Base-by-base conservation (phyloP, 2,888 invertebrate genomes). In the Acrobasis suavella region DNA sequence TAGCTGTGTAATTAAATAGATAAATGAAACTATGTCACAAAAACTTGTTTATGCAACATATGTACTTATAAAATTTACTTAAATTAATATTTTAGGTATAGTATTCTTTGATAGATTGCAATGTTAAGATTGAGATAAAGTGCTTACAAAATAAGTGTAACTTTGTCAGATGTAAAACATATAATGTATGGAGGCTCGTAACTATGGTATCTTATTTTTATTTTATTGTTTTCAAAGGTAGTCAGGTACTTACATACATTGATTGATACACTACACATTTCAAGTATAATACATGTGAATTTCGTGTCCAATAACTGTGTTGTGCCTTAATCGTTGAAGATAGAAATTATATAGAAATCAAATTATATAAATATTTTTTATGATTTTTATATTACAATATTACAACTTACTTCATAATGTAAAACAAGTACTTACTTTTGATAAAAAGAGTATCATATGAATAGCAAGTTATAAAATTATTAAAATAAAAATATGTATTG, bases 261-360 rank as follows among this genome's bases (percentile, higher is more conserved):
- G 46, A 12, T 46, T 32, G 6, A 46, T 46, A 46, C 46, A n/a
- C 46, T 46, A 46, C 46, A n/a, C 46, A 46, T 46, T 46, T n/a
- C 46, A 46, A 22, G 22, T 22, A 12, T 12, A 6, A 7, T 14
- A 42, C 1, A 42, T 42, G 14, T 10, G 5, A 42, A 42, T 42
- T 42, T 10, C 10, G 46, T 46, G 46, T 46, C 46, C 46, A n/a
- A 46, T 46, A 51, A 51, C 22, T 17, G 10, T 17, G 22, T 50
- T 50, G 50, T 17, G 50, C 50, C 50, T 52, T 32, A 52, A 32
- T 2, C 17, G 9, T 32, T 52, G n/a, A 52, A 52, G 52, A 32
- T 37, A 52, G 37, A n/a, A 46, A 3, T 14, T 10, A 14, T 46
- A 32, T 2, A 32, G 32, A 6, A 32, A 32, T 32, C 32, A 8